Base-by-base conservation (phyloP, 2,888 invertebrate species). In the Cantharis rufa region DNA sequence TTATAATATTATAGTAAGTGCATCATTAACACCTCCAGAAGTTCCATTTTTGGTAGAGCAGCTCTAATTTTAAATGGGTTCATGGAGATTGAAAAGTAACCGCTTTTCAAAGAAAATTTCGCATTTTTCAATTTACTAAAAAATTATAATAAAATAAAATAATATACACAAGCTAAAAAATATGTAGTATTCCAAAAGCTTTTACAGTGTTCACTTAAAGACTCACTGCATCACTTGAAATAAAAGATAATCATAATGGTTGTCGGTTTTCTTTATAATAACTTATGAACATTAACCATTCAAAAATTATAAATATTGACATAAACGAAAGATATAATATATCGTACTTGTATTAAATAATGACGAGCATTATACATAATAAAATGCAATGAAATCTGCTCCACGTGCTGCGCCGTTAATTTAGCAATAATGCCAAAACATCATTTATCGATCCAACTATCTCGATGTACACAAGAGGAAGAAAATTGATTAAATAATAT, bases 341-440 rank as follows among this genome's bases (percentile, higher is more conserved):
- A 18, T 2, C 10, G 10, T 27, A 27, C 1, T 28, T 10, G 7
- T n/a, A 48, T n/a, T 48, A 69, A 15, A 32, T 28, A 28, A 28
- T 69, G 69, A 24, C 63, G 10, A 62, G 15, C 24, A 71, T 13
- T 15, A 15, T 27, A 62, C 61, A 16, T 24, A 16, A 15, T 70
- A 48, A 32, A 13, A 48, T 61, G 10, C 16, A 62, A 32, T 21
- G 62, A 72, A 72, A 32, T 69, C 24, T 28, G 18, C 76, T 62
- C 84, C 85, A 85, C 85, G 84, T 85, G 85, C 84, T 83, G 84
- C 83, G 81, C 79, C 75, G 68, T 79, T 77, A 80, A 75, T 80
- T 80, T 76, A 70, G 76, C 80, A 80, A 81, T 78, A 79, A 80
- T 79, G 79, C 75, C 81, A 83, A 83, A 82, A 83, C 82, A 81